Evolutionary conservation across 64 coral and sea anemone genomes (phyloP), one percentile per base, ranked within the genome.

Genomic region (Stylophora pistillata): DNA sequence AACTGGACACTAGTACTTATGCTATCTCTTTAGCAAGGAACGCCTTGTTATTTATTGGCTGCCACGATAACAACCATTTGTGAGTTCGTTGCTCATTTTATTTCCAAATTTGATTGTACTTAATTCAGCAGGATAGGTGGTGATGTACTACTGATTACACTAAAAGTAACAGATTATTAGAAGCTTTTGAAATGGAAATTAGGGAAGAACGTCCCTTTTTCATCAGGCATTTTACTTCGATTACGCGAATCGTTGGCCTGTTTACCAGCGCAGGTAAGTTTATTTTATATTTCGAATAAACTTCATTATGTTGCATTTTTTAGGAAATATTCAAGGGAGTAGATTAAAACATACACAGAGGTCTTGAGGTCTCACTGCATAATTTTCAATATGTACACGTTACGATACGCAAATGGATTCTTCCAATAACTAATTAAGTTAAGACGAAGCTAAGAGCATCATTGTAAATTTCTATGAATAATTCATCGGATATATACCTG

Each of bases 211-310:
- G 80, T 52, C 80, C 80, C 9, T 84, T 84, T 53, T 69, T 84
- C n/a, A 84, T 84, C 71, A 78, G 89, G 7, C 89, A 90, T 71
- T 90, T 90, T 29, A 84, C 89, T 17, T 74, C 89, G 1, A 18
- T 90, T 11, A 90, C 89, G 30, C 53, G 77, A 81, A 63, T 90
- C 33, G 0, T 74, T 5, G 89, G 89, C 25, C 60, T 90, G 21
- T 34, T 73, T 33, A 84, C 89, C 30, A 81, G 76, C 29, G 59
- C 72, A 74, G 89, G 89, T 83, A 90, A 73, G 15, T 66, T 37
- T 34, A 16, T 31, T 41, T 54, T 9, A 9, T 54, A 14, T 76
- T 33, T 47, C 0, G 37, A 47, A 47, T 47, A 47, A 47, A 7
- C 37, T 47, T 47, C 37, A 47, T 7, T 47, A 7, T 47, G 37